Base-by-base conservation (phyloP, 2,113 vertebrate genomes). In the Pollachius pollachius region DNA sequence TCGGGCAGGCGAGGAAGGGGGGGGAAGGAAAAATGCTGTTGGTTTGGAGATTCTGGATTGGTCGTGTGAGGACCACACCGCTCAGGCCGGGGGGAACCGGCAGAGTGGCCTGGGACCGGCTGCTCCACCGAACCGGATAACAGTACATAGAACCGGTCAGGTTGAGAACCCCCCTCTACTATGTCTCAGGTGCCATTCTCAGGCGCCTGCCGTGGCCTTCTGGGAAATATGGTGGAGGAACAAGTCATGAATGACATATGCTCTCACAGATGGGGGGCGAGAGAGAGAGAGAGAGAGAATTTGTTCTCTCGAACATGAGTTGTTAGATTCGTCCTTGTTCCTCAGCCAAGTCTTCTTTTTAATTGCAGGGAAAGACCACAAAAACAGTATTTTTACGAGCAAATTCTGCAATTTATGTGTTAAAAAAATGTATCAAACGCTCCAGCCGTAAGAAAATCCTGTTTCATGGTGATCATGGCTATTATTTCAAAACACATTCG, bases 31-130 rank as follows among this genome's bases (percentile, higher is more conserved):
- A 71, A 79, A 84, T 81, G 84, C 81, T 76, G 81, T 77, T 54
- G 77, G 82, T 61, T 87, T 85, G 87, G 88, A 90, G 89, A 86
- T 88, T 74, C 89, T 90, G 91, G 90, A 90, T 91, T 87, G 88
- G 90, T 90, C 87, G 88, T 85, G 82, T 88, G 84, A 88, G 88
- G 88, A 91, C 88, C 88, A 90, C 91, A 91, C 84, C 59, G 82
- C 75, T 70, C 72, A 86, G 80, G 75, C 71, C 30, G 69, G 76
- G 67, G 84, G 69, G 76, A 81, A 75, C 64, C 30, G 41, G 66
- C 67, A 80, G 76, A 81, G 83, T 17, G 74, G 71, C 73, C 78
- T 77, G 73, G 75, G 81, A 83, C 81, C 81, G 67, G 68, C 63
- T 30, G 48, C 62, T 72, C 65, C 64, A 83, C 69, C 0, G n/a